phyloP scores from a whole-genome alignment of 2,797 vertebrate species.

The Okamejei kenojei region DNA sequence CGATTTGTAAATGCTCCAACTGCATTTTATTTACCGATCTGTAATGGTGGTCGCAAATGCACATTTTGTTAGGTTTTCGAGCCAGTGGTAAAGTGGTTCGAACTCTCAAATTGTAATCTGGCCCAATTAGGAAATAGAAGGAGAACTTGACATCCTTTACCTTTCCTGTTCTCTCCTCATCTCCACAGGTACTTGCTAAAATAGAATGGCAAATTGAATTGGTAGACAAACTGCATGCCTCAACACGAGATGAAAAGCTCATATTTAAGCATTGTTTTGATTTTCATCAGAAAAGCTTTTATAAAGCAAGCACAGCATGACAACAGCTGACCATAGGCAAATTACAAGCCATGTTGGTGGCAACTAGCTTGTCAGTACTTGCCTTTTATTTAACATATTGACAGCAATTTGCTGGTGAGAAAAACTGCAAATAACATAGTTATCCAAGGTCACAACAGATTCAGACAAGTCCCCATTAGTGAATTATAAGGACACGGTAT shows the following conservation, averaged over 20 bases:
- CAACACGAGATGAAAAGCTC: neutral
- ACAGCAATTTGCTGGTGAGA: neutral
- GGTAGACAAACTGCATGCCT: neutral
- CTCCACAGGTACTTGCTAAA: neutral
- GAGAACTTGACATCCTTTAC: neutral
- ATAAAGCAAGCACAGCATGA: neutral
- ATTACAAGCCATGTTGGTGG: neutral
- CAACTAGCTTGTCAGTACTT: neutral
- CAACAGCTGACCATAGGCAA: neutral
- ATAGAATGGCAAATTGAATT: neutral
- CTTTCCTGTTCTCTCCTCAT: neutral
- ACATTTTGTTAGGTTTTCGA: neutral
- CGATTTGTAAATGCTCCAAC: neutral
- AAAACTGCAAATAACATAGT: neutral
- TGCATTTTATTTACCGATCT: neutral
- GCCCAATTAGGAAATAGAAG: neutral
- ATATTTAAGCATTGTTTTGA: neutral
- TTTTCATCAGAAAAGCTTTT: neutral
- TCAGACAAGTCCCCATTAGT: too few relatives aligned
- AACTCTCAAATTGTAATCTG: neutral
- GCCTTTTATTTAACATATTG: neutral
- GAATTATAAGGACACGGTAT: too few relatives aligned
- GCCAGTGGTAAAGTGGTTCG: neutral
- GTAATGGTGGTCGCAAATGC: neutral
- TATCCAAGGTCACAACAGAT: too few relatives aligned